Percentiles rank a stretch among this genome's conserved stretches.
Conservation (phyloP, 2,888 invertebrate genomes). For the Actias luna region DNA sequence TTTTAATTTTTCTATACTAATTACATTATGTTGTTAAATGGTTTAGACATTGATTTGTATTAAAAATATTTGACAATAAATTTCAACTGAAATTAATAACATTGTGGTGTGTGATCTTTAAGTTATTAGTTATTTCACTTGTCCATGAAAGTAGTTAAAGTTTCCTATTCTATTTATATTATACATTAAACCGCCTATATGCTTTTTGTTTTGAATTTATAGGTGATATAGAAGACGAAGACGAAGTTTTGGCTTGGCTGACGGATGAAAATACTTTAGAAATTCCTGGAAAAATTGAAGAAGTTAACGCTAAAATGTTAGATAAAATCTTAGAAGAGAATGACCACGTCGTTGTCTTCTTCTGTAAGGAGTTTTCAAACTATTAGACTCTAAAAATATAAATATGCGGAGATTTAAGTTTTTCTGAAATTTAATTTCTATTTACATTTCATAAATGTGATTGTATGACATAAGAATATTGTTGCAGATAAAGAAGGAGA, state of each 20-base stretch:
- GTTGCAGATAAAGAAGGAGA: slow-evolving; percentile 92
- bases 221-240: slow-evolving; percentile 95
- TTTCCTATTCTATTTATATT: background rate
- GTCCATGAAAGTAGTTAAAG: background rate
- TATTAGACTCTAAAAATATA: background rate
- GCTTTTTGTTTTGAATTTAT: slow-evolving; percentile 24
- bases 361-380: slow-evolving; percentile 85
- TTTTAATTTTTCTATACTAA: background rate
- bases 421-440: too few species aligned
- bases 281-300: slow-evolving; percentile 95
- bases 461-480: slow-evolving; percentile 7
- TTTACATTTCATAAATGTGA: too few species aligned
- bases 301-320: slow-evolving; percentile 94
- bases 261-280: slow-evolving; percentile 95
- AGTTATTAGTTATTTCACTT: background rate
- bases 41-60: background rate
- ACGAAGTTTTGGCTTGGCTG: slow-evolving; percentile 94
- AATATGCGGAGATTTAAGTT: too few species aligned
- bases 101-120: background rate
- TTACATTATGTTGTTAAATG: background rate
- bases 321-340: slow-evolving; percentile 94
- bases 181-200: background rate
- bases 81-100: background rate
- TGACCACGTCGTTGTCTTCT: slow-evolving; percentile 94
- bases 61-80: background rate